Evolutionary conservation across 2,113 vertebrate genomes (phyloP).

Genomic region (Athene cunicularia): DNA sequence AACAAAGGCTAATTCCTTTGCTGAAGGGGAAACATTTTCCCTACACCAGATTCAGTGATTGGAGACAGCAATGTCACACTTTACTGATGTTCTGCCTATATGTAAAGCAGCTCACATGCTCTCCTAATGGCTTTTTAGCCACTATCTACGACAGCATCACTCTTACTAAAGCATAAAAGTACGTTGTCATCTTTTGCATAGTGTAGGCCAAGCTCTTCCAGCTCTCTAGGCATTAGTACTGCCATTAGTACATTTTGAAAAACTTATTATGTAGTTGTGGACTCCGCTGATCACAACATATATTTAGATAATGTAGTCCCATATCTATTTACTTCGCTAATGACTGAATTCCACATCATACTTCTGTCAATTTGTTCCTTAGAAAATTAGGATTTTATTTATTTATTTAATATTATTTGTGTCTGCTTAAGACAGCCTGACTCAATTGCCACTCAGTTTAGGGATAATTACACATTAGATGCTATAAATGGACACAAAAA

Average conservation of each 20-base stretch:
- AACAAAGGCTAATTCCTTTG: background rate
- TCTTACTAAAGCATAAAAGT: background rate
- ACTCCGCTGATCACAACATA: background rate
- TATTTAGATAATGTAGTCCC: background rate
- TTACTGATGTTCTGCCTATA: background rate
- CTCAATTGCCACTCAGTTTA: background rate
- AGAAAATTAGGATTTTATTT: background rate
- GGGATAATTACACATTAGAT: background rate
- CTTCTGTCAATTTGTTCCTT: background rate
- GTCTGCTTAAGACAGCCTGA: background rate
- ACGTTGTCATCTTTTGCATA: background rate
- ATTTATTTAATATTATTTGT: background rate
- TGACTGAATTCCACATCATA: background rate
- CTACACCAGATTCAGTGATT: background rate
- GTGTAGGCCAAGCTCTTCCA: background rate
- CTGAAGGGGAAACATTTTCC: background rate
- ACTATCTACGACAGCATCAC: background rate
- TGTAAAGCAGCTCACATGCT: background rate
- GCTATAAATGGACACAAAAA: constrained; percentile 5
- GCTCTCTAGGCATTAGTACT: background rate
- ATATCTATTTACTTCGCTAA: background rate
- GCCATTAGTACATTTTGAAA: background rate
- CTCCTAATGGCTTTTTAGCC: background rate
- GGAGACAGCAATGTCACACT: background rate
- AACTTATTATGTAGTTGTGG: background rate